A percentile compares a stretch with the other conserved stretches of the same genome.
Evolutionary conservation across 2,113 vertebrate genomes (phyloP).

Genomic region (Girardinichthys multiradiatus): DNA sequence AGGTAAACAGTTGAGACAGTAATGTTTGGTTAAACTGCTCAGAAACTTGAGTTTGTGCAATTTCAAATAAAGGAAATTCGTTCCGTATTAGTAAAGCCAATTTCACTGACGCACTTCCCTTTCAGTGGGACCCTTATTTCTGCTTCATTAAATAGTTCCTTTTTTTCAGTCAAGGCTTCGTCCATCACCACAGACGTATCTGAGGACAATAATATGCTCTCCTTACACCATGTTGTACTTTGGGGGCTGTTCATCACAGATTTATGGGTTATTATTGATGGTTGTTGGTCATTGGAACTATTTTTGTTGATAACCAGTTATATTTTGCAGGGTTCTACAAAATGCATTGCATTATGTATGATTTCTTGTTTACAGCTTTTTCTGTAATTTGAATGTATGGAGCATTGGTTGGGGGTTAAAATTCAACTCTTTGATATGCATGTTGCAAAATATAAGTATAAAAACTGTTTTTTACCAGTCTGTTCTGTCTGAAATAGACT

Average conservation of each 20-base stretch:
- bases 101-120: conserved; percentile 1
- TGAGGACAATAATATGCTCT: not conserved
- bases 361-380: too few relatives aligned
- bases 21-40: not conserved
- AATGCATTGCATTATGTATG: too few relatives aligned
- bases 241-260: not conserved
- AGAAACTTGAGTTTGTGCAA: not conserved
- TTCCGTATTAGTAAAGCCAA: not conserved
- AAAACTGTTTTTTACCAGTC: not conserved
- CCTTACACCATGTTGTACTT: not conserved
- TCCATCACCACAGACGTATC: not conserved
- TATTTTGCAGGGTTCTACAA: too few relatives aligned
- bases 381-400: not conserved
- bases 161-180: not conserved
- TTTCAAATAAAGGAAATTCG: not conserved
- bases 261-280: not conserved
- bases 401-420: not conserved
- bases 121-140: not conserved
- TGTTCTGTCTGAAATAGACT: conserved; percentile 1
- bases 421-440: too few relatives aligned
- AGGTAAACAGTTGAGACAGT: not conserved
- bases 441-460: not conserved
- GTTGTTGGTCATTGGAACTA: not conserved
- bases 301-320: not conserved
- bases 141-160: not conserved